A percentile compares a stretch with the other conserved stretches of the same genome.
Conservation (phyloP, 1,140 invertebrate species). For the Tetramorium alpestre region DNA sequence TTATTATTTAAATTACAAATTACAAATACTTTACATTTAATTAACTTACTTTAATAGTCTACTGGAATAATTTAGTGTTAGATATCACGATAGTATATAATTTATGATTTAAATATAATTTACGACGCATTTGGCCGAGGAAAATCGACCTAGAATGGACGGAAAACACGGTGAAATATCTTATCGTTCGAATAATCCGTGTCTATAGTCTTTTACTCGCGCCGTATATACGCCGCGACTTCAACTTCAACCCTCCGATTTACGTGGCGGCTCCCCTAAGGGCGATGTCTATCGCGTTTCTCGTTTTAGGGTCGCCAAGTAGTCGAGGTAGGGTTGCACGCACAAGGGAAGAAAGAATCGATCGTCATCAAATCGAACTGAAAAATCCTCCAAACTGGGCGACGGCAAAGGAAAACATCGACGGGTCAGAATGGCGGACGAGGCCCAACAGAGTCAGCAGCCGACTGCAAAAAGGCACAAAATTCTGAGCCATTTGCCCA, state of each 20-base stretch:
- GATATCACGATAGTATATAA: no score
- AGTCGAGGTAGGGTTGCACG: conserved; percentile 17
- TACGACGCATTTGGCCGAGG: background rate
- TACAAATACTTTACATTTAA: background rate
- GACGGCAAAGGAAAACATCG: conserved; percentile 83
- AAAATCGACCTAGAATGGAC: background rate
- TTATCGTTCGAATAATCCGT: background rate
- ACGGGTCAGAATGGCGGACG: conserved; percentile 85
- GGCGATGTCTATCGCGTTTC: conserved; percentile 59
- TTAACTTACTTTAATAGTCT: background rate
- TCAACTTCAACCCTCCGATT: conserved; percentile 38
- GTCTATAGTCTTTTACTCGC: background rate
- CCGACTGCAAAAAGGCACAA: conserved; percentile 78
- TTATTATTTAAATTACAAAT: background rate
- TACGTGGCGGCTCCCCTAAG: conserved; percentile 18
- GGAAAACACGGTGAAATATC: background rate
- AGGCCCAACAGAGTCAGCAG: conserved; percentile 77
- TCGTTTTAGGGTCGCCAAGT: conserved; percentile 50
- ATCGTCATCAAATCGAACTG: conserved; percentile 53
- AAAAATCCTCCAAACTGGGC: conserved; percentile 82
- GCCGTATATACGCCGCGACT: background rate
- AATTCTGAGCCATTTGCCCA: conserved; percentile 77
- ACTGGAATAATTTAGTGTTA: no score
- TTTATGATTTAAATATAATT: background rate
- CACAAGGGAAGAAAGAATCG: conserved; percentile 31